A percentile compares a stretch with the other conserved stretches of the same genome.
Evolutionary conservation across 2,113 vertebrate species (phyloP).

Genomic region (Scatophagus argus): DNA sequence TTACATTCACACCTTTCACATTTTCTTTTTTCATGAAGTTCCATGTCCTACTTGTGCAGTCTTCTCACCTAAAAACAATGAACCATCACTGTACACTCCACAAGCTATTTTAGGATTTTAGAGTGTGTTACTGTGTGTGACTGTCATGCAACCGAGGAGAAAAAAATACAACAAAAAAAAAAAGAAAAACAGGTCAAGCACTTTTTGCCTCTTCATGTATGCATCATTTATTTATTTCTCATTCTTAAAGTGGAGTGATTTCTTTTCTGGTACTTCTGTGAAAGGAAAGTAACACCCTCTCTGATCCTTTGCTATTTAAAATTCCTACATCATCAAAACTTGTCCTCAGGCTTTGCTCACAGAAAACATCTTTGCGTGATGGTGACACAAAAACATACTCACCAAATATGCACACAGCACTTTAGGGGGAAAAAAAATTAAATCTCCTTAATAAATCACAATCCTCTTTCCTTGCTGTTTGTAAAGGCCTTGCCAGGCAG

Average conservation of each 20-base stretch:
- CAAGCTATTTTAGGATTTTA: conserved; percentile 11
- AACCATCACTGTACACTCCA: not conserved
- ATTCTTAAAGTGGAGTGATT: conserved; percentile 11
- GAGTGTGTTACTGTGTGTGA: conserved; percentile 3
- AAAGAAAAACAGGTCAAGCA: conserved; percentile 30
- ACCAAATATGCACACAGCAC: not conserved
- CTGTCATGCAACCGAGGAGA: not conserved
- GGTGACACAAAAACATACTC: not conserved
- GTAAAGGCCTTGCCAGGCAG: conserved; percentile 25
- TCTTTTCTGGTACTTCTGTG: not conserved
- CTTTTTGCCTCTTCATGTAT: not conserved
- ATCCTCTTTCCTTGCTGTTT: conserved; percentile 39
- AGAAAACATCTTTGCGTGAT: conserved; percentile 4
- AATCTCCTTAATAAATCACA: conserved; percentile 44
- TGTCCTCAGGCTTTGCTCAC: not conserved
- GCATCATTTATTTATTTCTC: conserved; percentile 46
- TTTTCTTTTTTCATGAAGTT: not conserved
- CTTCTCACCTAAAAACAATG: not conserved
- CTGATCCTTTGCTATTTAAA: not conserved
- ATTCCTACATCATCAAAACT: conserved; percentile 32
- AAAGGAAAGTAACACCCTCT: too few relatives aligned
- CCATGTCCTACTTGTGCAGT: not conserved
- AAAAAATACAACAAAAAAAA: conserved; percentile 18
- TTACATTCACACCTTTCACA: not conserved
- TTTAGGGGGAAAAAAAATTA: not conserved